These are phyloP conservation scores for Polyommatus iphigenia DNA, from an alignment of 2,888 invertebrate species.

Conservation along the genomic window DNA sequence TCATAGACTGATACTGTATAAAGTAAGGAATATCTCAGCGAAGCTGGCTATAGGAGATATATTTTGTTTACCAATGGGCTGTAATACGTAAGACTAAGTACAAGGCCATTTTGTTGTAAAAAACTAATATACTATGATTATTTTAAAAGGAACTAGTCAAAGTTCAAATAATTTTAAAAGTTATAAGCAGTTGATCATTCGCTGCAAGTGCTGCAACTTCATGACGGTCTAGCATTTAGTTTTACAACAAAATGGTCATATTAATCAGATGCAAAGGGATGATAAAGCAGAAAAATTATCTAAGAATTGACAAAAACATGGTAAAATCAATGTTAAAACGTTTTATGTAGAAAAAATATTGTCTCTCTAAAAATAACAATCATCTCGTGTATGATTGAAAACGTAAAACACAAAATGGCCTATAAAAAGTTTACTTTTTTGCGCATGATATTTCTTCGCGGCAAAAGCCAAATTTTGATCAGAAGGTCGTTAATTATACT, in stretches of 20 bases:
- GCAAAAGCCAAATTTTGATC: no score
- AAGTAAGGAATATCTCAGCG: slow-evolving; percentile 31
- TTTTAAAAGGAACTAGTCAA: background rate
- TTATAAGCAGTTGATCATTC: background rate
- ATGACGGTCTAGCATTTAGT: background rate
- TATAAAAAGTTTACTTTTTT: no score
- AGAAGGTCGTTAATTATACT: no score
- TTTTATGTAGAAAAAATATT: no score
- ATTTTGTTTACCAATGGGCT: slow-evolving; percentile 29
- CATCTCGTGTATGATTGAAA: no score
- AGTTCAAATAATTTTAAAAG: no score
- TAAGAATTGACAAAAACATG: no score
- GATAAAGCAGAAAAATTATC: background rate
- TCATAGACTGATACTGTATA: slow-evolving; percentile 34
- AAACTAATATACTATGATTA: background rate
- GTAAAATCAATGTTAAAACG: no score
- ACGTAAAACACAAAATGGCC: no score
- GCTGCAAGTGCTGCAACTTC: background rate
- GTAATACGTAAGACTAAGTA: slow-evolving; percentile 27
- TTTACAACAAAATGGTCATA: background rate
- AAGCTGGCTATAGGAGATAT: slow-evolving; percentile 12
- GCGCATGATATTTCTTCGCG: no score
- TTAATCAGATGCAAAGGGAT: background rate
- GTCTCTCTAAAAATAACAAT: no score
- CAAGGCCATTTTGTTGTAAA: slow-evolving; percentile 38